Base-by-base conservation (phyloP, 1,140 invertebrate genomes). In the Andricus grossulariae region DNA sequence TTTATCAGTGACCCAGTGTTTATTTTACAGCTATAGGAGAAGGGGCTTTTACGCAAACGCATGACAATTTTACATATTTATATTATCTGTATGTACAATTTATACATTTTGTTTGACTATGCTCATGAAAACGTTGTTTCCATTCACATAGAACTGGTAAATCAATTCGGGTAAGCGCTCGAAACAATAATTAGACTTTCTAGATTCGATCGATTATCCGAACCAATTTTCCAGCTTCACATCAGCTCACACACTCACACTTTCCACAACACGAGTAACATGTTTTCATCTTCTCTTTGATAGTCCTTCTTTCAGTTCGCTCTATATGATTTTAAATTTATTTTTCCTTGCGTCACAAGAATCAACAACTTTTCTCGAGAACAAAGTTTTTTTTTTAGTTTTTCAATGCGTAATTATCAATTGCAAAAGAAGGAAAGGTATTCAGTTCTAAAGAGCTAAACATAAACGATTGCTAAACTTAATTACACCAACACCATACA, bases 11-110 rank as follows among this genome's bases (percentile, higher is more conserved):
- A 87, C 87, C 87, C 85, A 85, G 85, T 87, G 85, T 90, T 91
- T 90, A 90, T 88, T 89, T 91, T 91, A 90, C 90, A 91, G 90
- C 90, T 83, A 81, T 89, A 91, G 89, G 89, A 90, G 90, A 85
- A 90, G 89, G 90, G 89, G 90, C 90, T 90, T 91, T 86, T 84
- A 86, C 81, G 84, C 85, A 88, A 88, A 82, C 80, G 88, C 87
- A 89, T 89, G 88, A 57, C 82, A 88, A 82, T 87, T 87, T 82
- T 84, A 85, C 83, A 82, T 83, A 84, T 85, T 83, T 86, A 83
- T 86, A 82, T 83, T 85, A 85, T 83, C 81, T 80, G 84, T 85
- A 87, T 83, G 82, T 86, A 83, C 83, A 84, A 80, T 83, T 80
- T 66, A 66, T 25, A 39, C 32, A 66, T 32, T 66, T 39, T 66